Evolutionary conservation across 2,888 invertebrate species (phyloP).

Genomic region (Orthosia incerta): DNA sequence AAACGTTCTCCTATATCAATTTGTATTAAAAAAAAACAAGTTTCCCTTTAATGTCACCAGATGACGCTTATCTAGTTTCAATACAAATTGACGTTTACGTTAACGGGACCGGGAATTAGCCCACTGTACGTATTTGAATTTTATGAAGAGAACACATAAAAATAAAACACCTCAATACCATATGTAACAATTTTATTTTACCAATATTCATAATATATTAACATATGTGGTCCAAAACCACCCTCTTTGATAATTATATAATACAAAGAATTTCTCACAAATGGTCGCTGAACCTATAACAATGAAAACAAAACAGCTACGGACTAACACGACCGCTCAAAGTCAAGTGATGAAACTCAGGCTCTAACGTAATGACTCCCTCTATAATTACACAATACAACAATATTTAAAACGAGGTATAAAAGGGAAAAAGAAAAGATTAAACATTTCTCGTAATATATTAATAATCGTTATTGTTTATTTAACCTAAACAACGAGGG

Average conservation of each 20-base stretch:
- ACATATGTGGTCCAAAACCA: slow-evolving; percentile 90
- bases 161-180: slow-evolving; percentile 78
- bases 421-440: slow-evolving; percentile 81
- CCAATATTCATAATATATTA: slow-evolving; percentile 91
- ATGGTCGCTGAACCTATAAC: slow-evolving; percentile 88
- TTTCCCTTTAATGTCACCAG: no score
- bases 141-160: background rate
- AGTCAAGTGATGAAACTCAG: slow-evolving; percentile 79
- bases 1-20: no score
- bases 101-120: no score
- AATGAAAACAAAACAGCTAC: slow-evolving; percentile 86
- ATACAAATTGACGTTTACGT: no score
- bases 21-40: no score
- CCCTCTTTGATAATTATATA: slow-evolving; percentile 90
- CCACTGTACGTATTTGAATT: no score
- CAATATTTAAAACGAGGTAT: slow-evolving; percentile 85
- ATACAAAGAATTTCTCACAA: slow-evolving; percentile 90
- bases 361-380: slow-evolving; percentile 77
- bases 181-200: slow-evolving; percentile 91
- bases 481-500: slow-evolving; percentile 77
- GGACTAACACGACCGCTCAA: slow-evolving; percentile 75
- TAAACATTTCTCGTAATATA: slow-evolving; percentile 85
- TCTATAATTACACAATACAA: slow-evolving; percentile 78
- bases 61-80: no score
- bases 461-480: slow-evolving; percentile 77